Base-by-base conservation (phyloP, 2,888 invertebrate genomes). In the Diogma glabrata region DNA sequence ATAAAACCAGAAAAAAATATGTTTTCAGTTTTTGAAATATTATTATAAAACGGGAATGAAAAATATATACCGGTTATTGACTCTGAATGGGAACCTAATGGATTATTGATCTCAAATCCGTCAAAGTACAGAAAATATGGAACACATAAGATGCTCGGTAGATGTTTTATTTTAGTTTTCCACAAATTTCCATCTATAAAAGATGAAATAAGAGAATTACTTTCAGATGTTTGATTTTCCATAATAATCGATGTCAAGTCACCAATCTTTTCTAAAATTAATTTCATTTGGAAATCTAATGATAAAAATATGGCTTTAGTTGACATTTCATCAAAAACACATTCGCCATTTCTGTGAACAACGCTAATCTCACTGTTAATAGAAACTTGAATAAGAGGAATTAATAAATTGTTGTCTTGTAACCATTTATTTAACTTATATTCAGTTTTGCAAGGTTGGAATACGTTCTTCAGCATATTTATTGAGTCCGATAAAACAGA, bases 91-190 rank as follows among this genome's bases (percentile, higher is more conserved):
- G 33, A 33, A 4, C 33, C 12, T 33, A 60, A 53, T n/a, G 59
- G 57, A 47, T 59, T 58, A 48, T 58, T 60, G 17, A 59, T 59
- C 57, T 60, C 60, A 38, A 58, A 58, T 53, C 58, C 59, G 50
- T 60, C 57, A n/a, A 57, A 51, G 43, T 57, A 58, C 12, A 60
- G 24, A 23, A 57, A 56, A 55, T 54, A 57, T 10, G 58, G 57
- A 10, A 59, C 43, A 20, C 54, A 33, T 38, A 38, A 10, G 9
- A 16, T 19, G 19, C 16, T 19, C 16, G 38, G 38, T 8, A 38
- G 10, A 7, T 14, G 38, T 38, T 38, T 38, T 16, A 38, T 14
- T 38, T 38, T 38, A 38, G 38, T 50, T 55, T 56, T 57, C 60
- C 60, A 60, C 26, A 59, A 38, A 16, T 57, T 51, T 33, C 57